phyloP scores from a whole-genome alignment of 2,888 invertebrate species.

The Punctoribates punctum region DNA sequence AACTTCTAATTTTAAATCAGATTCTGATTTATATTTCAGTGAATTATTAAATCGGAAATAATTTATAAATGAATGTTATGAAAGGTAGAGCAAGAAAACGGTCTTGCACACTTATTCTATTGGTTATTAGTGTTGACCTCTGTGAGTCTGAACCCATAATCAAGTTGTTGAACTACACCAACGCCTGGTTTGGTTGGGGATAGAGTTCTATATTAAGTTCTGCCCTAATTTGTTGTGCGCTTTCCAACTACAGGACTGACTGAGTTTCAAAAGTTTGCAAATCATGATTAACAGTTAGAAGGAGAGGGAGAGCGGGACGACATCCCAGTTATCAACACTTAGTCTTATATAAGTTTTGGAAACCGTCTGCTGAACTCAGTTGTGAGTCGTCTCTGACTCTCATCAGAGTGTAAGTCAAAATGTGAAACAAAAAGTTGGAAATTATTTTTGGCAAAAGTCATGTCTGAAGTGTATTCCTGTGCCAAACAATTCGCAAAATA shows the following conservation, averaged over 20 bases:
- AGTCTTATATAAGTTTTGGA: neutral
- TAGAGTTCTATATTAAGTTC: slow-evolving; percentile 34
- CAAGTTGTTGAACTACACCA: slow-evolving; percentile 23
- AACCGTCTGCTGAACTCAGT: neutral
- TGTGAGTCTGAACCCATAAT: slow-evolving; percentile 8
- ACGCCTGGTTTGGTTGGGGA: slow-evolving; percentile 26
- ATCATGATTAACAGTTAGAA: slow-evolving; percentile 23
- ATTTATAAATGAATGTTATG: slow-evolving; percentile 10
- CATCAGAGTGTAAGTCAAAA: neutral
- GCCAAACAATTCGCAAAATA: neutral
- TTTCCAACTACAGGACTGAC: neutral
- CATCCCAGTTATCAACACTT: neutral
- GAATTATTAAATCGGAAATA: slow-evolving; percentile 34
- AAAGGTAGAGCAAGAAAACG: neutral
- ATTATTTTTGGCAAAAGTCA: slow-evolving; percentile 15
- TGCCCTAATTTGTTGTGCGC: slow-evolving; percentile 28
- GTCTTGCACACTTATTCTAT: no score
- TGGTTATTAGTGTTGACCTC: slow-evolving; percentile 2
- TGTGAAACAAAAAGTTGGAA: neutral
- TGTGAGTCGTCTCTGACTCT: neutral
- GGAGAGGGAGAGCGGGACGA: slow-evolving; percentile 18
- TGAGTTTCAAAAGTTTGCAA: slow-evolving; percentile 12
- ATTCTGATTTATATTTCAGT: neutral
- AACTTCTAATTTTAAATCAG: neutral
- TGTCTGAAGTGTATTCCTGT: neutral